Evolutionary conservation across 2,113 vertebrate genomes (phyloP).

Genomic region (Camelus bactrianus): DNA sequence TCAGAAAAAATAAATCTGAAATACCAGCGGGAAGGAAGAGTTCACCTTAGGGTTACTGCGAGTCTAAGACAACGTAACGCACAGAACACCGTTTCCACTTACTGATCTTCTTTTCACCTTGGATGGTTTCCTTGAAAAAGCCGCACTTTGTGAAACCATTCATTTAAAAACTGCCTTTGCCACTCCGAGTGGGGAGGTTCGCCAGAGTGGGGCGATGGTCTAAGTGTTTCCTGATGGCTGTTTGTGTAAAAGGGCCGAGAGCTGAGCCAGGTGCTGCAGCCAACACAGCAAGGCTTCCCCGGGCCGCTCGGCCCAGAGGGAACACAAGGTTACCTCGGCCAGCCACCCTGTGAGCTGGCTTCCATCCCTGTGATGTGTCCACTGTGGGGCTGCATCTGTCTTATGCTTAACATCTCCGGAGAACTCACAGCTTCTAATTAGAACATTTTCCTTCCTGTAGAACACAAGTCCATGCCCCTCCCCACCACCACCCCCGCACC

Average conservation of each 20-base stretch:
- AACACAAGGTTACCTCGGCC: rapidly evolving
- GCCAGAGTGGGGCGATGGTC: rapidly evolving
- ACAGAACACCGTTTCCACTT: neutral
- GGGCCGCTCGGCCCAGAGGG: too few relatives aligned
- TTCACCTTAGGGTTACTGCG: neutral
- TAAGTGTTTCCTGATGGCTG: rapidly evolving
- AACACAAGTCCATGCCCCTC: neutral
- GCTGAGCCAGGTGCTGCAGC: rapidly evolving
- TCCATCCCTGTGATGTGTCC: rapidly evolving
- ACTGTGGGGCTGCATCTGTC: too few relatives aligned
- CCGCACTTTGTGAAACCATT: neutral
- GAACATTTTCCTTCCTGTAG: neutral
- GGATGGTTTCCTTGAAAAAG: neutral
- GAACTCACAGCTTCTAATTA: neutral
- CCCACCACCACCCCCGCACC: too few relatives aligned
- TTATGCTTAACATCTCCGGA: rapidly evolving
- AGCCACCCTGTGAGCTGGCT: rapidly evolving
- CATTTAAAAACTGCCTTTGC: neutral
- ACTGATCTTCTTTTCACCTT: neutral
- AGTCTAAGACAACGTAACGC: neutral
- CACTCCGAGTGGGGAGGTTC: neutral
- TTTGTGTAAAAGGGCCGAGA: neutral
- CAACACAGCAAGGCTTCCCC: rapidly evolving
- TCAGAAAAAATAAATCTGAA: neutral
- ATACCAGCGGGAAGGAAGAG: neutral